Conservation (phyloP, 2,113 vertebrate species). For the Sylvia atricapilla region DNA sequence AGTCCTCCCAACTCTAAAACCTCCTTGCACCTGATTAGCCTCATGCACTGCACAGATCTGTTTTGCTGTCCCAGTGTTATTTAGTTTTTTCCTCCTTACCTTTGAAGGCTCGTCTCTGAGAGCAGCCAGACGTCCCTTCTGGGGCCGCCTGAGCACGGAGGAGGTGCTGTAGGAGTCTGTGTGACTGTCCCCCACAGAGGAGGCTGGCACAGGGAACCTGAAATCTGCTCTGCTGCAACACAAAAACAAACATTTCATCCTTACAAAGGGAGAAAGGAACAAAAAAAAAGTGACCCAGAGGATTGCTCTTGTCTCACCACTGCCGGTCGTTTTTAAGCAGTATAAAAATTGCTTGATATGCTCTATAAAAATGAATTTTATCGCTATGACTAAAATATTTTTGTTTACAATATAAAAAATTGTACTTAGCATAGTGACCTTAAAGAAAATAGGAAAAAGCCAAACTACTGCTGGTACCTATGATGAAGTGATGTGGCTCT, state of each 20-base stretch:
- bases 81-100: constrained; percentile 61
- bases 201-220: constrained; percentile 82
- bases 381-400: not conserved
- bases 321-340: not conserved
- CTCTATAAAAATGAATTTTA: not conserved
- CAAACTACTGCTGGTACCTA: constrained; percentile 70
- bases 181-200: constrained; percentile 83
- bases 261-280: not conserved
- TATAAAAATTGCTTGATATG: not conserved
- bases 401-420: not conserved
- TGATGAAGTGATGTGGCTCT: constrained; percentile 84
- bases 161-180: constrained; percentile 80
- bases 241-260: not conserved
- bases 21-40: not conserved
- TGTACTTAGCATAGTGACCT: not conserved
- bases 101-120: constrained; percentile 94
- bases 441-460: not conserved
- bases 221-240: constrained; percentile 85
- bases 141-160: constrained; percentile 85
- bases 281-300: not conserved
- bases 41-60: not conserved
- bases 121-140: constrained; percentile 89
- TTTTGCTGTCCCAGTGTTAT: not conserved
- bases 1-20: not conserved
- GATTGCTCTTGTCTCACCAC: not conserved